Evolutionary conservation across 30 jellyfish, hydroid and myxozoan genomes (phyloP).

Genomic region (Turritopsis rubra): DNA sequence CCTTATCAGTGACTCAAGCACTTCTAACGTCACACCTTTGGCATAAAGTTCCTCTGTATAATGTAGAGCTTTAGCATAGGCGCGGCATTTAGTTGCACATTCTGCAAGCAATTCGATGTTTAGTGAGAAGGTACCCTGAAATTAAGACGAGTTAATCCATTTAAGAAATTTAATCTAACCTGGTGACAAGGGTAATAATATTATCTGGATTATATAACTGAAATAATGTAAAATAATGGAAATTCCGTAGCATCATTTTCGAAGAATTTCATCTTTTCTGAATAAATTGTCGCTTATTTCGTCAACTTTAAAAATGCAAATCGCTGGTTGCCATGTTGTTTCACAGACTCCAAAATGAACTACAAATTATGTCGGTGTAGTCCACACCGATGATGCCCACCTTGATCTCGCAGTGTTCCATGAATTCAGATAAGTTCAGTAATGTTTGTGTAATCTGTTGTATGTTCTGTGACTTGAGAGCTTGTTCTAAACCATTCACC

Average conservation of each 20-base stretch:
- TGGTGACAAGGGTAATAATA: no score
- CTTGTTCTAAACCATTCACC: constrained; percentile 72
- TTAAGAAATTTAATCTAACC: neutral
- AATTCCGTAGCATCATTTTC: no score
- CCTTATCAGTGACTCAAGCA: constrained; percentile 90
- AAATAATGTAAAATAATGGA: no score
- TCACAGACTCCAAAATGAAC: neutral
- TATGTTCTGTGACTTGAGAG: constrained; percentile 81
- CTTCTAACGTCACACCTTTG: constrained; percentile 72
- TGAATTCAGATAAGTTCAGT: constrained; percentile 84
- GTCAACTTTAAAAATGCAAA: no score
- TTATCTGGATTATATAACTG: no score
- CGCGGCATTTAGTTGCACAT: constrained; percentile 86
- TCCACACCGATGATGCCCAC: no score
- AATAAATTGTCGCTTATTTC: no score
- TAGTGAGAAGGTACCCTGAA: constrained; percentile 86
- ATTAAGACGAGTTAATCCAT: neutral
- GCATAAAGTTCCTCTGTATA: constrained; percentile 81
- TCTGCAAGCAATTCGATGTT: constrained; percentile 90
- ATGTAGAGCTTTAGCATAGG: constrained; percentile 95
- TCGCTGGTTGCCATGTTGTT: no score
- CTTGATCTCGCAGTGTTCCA: constrained; percentile 96
- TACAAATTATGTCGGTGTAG: no score
- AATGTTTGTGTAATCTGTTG: constrained; percentile 86
- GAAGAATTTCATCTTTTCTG: no score